Evolutionary conservation across 2,797 vertebrate species (phyloP).

Genomic region (Vireo griseus): DNA sequence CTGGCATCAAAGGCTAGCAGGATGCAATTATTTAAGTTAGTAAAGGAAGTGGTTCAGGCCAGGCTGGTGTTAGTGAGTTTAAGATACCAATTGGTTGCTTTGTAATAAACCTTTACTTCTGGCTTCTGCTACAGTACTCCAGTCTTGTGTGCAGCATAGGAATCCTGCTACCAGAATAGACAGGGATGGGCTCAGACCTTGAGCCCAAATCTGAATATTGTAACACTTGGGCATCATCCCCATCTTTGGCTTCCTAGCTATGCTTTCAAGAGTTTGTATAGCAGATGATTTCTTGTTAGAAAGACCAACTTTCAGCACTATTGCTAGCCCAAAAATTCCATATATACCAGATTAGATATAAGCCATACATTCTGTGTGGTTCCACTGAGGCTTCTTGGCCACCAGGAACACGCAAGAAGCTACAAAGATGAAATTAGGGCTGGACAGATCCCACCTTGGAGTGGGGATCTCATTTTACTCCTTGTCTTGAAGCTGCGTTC

Average conservation of each 20-base stretch:
- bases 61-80: background rate
- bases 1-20: conserved; percentile 27
- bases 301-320: background rate
- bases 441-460: background rate
- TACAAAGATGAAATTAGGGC: background rate
- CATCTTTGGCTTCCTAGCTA: background rate
- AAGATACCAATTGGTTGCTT: background rate
- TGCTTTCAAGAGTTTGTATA: background rate
- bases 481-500: background rate
- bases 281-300: background rate
- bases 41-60: background rate
- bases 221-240: background rate
- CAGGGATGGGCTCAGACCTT: background rate
- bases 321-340: background rate
- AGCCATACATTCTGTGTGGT: accelerated
- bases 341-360: background rate
- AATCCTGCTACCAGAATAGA: background rate
- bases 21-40: conserved; percentile 40
- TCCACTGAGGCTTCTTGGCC: background rate
- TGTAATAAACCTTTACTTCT: background rate
- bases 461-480: background rate
- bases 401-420: background rate
- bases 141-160: background rate
- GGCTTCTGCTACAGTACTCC: background rate
- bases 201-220: background rate